Evolutionary conservation across 2,113 vertebrate genomes (phyloP), one percentile per base, ranked within the genome.

Genomic region (Mesembrinibis cayennensis): DNA sequence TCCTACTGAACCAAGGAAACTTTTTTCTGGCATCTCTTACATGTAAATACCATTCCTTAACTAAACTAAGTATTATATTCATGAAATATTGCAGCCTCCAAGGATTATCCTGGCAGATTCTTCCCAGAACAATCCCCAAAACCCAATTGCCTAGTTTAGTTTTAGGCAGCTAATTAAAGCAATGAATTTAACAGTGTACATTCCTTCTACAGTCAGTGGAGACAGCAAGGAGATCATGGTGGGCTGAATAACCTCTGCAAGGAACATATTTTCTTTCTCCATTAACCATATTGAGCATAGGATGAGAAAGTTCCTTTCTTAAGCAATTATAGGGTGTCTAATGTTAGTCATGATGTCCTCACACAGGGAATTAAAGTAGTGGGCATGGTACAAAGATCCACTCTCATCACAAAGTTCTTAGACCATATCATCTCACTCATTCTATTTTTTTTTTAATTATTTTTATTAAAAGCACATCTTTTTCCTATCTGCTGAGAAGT

Each of bases 151-250:
- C 18, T 83, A 61, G 47, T 80, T 92, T 94, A 69, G 76, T 88
- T 92, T 95, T 52, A 80, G 19, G 79, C 18, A 80, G 8, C 16
- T 96, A 95, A 95, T 94, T 93, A 94, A 94, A 82, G 6, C 74
- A 92, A 88, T 88, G 23, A 85, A 90, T 94, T 93, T 90, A 92
- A 10, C 29, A 61, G 14, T n/a, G 25, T 50, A 42, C 16, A 23
- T 77, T 86, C 27, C 13, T 70, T 92, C 19, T 70, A 17, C 8
- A 62, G 21, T 40, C 73, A 56, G 14, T 66, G 63, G 19, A 77
- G 27, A 82, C 23, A 83, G 62, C 15, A 76, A 49, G 52, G 38
- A 90, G 38, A 61, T 55, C 61, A 38, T 5, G 2, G 74, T 69
- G 53, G 49, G 26, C 59, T 73, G 62, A 87, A 67, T 69, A 85